phyloP scores from a whole-genome alignment of 2,888 invertebrate genomes.

The Amorpha juglandis region DNA sequence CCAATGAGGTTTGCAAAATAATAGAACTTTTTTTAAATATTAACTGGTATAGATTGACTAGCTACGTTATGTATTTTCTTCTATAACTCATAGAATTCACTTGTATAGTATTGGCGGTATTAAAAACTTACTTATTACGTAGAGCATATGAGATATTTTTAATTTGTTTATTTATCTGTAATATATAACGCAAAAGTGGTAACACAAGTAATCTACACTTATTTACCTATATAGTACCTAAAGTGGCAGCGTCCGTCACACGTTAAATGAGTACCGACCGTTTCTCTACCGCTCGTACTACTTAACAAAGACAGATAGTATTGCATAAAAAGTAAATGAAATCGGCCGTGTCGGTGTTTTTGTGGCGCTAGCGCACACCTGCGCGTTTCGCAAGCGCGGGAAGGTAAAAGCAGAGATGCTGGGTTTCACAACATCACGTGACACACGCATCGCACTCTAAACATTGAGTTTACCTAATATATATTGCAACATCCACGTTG shows the following conservation, averaged over 20 bases:
- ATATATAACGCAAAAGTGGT: background rate
- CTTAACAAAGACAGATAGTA: conserved; percentile 52
- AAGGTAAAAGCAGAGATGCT: conserved; percentile 82
- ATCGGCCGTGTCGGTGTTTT: conserved; percentile 77
- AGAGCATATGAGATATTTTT: background rate
- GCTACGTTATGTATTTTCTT: background rate
- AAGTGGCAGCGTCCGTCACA: background rate
- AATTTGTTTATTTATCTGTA: background rate
- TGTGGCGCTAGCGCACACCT: conserved; percentile 81
- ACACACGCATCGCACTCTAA: conserved; percentile 45
- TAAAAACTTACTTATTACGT: background rate
- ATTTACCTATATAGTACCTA: background rate
- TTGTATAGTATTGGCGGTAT: background rate
- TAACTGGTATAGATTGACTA: too few relatives aligned
- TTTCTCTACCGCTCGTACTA: conserved; percentile 23
- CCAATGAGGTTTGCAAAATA: background rate
- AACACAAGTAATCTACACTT: background rate
- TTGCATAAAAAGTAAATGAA: conserved; percentile 82
- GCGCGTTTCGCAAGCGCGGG: conserved; percentile 84
- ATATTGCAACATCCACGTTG: conserved; percentile 13
- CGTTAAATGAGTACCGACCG: conserved; percentile 26
- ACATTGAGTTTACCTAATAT: conserved; percentile 20
- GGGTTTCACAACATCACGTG: conserved; percentile 76
- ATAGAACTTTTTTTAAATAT: too few relatives aligned
- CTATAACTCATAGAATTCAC: background rate